Base-by-base conservation (phyloP, 2,113 vertebrate genomes). In the Periophthalmus modestus region DNA sequence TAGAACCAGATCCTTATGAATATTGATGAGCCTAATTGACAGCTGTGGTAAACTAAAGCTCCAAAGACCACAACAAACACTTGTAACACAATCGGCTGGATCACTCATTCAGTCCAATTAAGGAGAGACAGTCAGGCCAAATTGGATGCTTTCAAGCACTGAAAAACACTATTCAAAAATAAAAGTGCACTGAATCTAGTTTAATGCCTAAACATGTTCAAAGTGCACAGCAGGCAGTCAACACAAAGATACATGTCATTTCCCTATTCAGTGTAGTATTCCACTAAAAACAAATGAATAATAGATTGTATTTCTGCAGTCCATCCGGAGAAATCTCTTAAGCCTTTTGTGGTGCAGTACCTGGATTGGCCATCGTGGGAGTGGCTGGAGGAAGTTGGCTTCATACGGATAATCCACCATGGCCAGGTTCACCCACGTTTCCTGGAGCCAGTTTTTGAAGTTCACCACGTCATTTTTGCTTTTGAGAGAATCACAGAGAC, bases 341-440 rank as follows among this genome's bases (percentile, higher is more conserved):
- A 34, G 19, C 2, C 7, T 66, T 36, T 24, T 24, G 10, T 59
- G 12, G 57, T 23, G 15, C 69, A 90, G 21, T 95, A 99, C 97
- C 96, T 96, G 87, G 82, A 99, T 80, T 34, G 98, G 97, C 97
- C 97, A 99, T 23, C 89, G 93, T 78, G 97, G 97, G 68, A 99
- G 94, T 50, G 96, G 96, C 88, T 98, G 95, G 48, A 99, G 92
- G 77, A 99, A 98, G 82, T 94, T 92, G 3, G 95, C 95, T 74
- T 94, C 88, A 2, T 99, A 98, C 0, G 97, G 98, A 68, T 99
- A 99, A 85, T 99, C 91, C 74, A 97, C 96, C 97, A 98, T 97
- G 4, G 97, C 97, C 92, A 98, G 88, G 39, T 97, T 96, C 48
- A 96, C 89, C 97, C 98, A 99, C 0, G 96, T 98, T 85, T 97